Percentiles rank a stretch among this genome's conserved stretches.
These are phyloP conservation scores for Asbolus verrucosus DNA, from an alignment of 1,140 invertebrate genomes.

Conservation along the genomic window DNA sequence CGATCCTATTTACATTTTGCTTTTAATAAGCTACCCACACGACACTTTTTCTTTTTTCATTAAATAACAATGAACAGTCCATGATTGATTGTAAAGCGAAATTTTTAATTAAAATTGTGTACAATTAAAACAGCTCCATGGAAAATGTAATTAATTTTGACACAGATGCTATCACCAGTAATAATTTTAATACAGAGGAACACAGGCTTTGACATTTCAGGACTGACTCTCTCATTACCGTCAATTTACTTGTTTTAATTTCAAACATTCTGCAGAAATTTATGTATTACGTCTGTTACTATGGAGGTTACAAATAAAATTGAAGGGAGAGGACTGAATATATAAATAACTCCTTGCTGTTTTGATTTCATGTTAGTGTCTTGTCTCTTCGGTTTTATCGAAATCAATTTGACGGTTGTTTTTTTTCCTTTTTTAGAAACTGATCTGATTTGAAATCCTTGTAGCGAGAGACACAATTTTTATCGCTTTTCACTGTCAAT, in stretches of 20 bases:
- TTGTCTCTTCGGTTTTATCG: not conserved
- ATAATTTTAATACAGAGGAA: slow-evolving; percentile 24
- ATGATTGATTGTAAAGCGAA: slow-evolving; percentile 16
- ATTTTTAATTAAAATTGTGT: slow-evolving; percentile 35
- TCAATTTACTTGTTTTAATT: slow-evolving; percentile 37
- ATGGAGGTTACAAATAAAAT: too few relatives aligned
- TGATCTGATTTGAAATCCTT: not conserved
- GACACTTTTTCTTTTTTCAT: not conserved
- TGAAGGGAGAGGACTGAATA: too few relatives aligned
- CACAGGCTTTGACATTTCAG: slow-evolving; percentile 10
- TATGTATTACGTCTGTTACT: slow-evolving; percentile 20
- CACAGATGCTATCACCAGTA: slow-evolving; percentile 29
- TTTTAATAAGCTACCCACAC: slow-evolving; percentile 6
- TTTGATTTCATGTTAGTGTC: too few relatives aligned
- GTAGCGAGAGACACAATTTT: not conserved
- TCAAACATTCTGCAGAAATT: slow-evolving; percentile 27
- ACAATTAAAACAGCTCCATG: slow-evolving; percentile 1
- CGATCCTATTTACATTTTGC: slow-evolving; percentile 5
- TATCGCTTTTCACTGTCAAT: not conserved
- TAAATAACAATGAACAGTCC: not conserved
- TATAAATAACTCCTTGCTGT: too few relatives aligned
- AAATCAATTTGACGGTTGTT: slow-evolving; percentile 7
- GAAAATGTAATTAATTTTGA: slow-evolving; percentile 34
- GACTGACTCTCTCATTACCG: slow-evolving; percentile 31
- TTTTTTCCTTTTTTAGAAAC: not conserved